Evolutionary conservation across 2,113 vertebrate species (phyloP).

Genomic region (Tonatia bakeri): DNA sequence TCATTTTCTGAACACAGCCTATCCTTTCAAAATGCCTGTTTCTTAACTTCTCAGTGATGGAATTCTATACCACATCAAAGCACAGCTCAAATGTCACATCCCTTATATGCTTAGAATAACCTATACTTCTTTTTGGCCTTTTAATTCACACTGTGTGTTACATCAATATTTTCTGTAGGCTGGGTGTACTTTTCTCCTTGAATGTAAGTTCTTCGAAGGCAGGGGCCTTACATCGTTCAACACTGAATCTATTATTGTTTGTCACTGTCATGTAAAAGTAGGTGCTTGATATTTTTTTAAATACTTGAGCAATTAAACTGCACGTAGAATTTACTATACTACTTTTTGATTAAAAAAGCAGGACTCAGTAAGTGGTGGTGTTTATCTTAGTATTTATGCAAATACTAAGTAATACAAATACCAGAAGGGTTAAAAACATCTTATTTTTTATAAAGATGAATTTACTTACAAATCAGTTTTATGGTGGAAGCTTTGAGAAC

Average conservation of each 20-base stretch:
- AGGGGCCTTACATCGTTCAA: neutral
- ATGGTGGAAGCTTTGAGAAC: neutral
- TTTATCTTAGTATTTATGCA: neutral
- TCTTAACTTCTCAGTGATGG: neutral
- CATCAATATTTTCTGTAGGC: neutral
- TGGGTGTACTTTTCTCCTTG: neutral
- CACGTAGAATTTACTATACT: slow-evolving; percentile 3
- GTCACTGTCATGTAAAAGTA: neutral
- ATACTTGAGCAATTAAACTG: neutral
- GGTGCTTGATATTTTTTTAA: neutral
- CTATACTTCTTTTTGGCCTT: neutral
- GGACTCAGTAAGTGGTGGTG: neutral
- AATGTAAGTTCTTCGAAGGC: neutral
- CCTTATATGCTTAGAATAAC: neutral
- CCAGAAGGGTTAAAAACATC: neutral
- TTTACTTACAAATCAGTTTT: slow-evolving; percentile 7
- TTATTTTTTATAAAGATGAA: neutral
- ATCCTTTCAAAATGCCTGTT: neutral
- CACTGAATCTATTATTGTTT: neutral
- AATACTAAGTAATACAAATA: neutral
- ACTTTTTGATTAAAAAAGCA: neutral
- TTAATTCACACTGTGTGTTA: neutral
- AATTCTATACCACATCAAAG: neutral
- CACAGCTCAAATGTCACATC: neutral
- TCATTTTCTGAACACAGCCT: slow-evolving; percentile 19